Conservation (phyloP, 2,888 invertebrate genomes). For the Xanthia togata region DNA sequence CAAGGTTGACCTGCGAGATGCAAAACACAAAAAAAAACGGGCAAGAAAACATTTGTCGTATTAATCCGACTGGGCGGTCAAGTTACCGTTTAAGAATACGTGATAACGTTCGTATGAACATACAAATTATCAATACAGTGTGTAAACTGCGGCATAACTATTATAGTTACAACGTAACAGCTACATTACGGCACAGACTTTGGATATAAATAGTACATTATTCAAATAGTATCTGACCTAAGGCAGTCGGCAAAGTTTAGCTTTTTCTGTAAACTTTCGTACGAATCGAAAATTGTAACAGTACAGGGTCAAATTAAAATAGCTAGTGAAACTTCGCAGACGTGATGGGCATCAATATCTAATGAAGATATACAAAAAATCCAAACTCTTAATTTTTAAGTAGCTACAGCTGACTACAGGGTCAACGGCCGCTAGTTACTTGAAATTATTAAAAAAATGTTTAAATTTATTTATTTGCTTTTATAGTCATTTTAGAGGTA, state of each 20-base stretch:
- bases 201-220: conserved; percentile 32
- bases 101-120: not conserved
- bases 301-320: not conserved
- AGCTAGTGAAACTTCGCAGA: not conserved
- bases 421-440: not conserved
- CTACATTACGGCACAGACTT: conserved; percentile 51
- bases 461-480: too few relatives aligned
- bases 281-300: not conserved
- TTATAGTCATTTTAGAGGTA: not conserved
- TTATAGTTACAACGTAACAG: conserved; percentile 15
- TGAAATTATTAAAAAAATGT: not conserved
- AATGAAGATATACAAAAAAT: not conserved
- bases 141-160: not conserved
- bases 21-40: too few relatives aligned
- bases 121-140: conserved; percentile 8
- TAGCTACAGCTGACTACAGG: not conserved
- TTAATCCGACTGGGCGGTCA: too few relatives aligned
- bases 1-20: too few relatives aligned
- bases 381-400: not conserved
- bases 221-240: conserved; percentile 29
- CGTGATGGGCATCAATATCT: not conserved
- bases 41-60: too few relatives aligned
- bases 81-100: too few relatives aligned
- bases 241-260: conserved; percentile 28
- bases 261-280: conserved; percentile 2